Percentiles rank a stretch among this genome's conserved stretches.
Conservation (phyloP, 2,888 invertebrate species). For the Iphiclides podalirius region DNA sequence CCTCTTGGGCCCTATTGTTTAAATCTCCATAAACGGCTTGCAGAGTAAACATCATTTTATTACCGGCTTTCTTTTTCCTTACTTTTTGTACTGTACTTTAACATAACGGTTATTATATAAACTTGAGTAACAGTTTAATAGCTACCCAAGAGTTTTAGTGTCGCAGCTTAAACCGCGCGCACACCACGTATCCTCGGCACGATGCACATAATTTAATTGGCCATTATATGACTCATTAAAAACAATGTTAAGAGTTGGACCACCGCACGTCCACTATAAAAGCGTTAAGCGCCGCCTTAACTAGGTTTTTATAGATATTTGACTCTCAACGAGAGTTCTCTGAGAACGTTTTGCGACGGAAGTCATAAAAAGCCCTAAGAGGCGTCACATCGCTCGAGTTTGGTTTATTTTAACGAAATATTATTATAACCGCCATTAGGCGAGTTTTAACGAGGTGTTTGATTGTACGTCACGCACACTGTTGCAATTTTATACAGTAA, state of each 20-base stretch:
- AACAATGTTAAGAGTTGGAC: constrained; percentile 68
- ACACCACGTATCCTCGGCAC: constrained; percentile 6
- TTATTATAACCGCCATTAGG: constrained; percentile 13
- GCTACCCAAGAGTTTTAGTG: constrained; percentile 16
- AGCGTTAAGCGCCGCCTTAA: constrained; percentile 53
- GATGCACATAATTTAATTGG: constrained; percentile 55
- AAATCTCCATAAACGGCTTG: too few species aligned
- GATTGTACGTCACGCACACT: constrained; percentile 6
- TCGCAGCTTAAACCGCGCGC: constrained; percentile 2
- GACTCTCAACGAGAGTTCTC: constrained; percentile 19
- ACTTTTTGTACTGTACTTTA: not conserved
- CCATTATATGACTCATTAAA: constrained; percentile 72
- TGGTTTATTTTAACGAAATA: constrained; percentile 21
- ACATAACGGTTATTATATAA: constrained; percentile 10
- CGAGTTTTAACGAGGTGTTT: constrained; percentile 17
- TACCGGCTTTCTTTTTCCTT: too few species aligned
- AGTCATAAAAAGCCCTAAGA: constrained; percentile 17
- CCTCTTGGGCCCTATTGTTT: too few species aligned
- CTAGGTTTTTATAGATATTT: constrained; percentile 48
- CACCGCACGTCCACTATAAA: constrained; percentile 66
- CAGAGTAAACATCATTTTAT: too few species aligned
- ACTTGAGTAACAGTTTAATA: constrained; percentile 13
- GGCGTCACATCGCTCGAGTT: constrained; percentile 15
- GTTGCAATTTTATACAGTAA: constrained; percentile 6
- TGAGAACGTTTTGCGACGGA: constrained; percentile 20